Base-by-base conservation (phyloP, 2,888 invertebrate genomes). In the Coremacera marginata region DNA sequence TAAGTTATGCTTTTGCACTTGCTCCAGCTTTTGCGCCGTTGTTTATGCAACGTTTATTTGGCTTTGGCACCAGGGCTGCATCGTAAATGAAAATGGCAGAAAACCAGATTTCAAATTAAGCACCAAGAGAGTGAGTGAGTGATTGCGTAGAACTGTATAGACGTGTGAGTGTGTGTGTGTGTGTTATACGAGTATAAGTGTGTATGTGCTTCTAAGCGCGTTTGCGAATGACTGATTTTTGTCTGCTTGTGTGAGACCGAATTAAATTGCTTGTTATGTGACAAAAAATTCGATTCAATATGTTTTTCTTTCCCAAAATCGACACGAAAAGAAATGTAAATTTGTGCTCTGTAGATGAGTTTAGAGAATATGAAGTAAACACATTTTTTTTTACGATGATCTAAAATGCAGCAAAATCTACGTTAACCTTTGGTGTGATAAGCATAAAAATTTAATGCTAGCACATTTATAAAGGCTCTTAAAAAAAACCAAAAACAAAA, bases 21-120 rank as follows among this genome's bases (percentile, higher is more conserved):
- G 25, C 67, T 19, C 44, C 9, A 37, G 67, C 37, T 34, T 52
- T 27, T 31, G 70, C 70, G 70, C 70, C 70, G 16, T 70, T 52
- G 55, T 31, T 52, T 52, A 55, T 70, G 70, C 70, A 70, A 70
- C 34, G 55, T 70, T 70, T 70, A 52, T 60, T 72, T 62, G 22
- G 27, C n/a, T 37, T 44, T 49, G 72, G 60, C 72, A 62, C 62
- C 62, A 27, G 60, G 19, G 60, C 27, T 60, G 72, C 72, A 60
- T 62, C 44, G 49, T 72, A 62, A 72, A 72, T 25, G 60, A 72
- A 72, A 44, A 37, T 49, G 44, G 3, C 60, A 25, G 31, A 52
- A 55, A 52, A 19, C 65, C 37, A 37, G 19, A 22, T 9, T 9
- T 37, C 37, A 37, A 34, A 65, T 65, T 37, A 65, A 65, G 65